Base-by-base conservation (phyloP, 2,797 vertebrate species). In the Mionectes olivaceus region DNA sequence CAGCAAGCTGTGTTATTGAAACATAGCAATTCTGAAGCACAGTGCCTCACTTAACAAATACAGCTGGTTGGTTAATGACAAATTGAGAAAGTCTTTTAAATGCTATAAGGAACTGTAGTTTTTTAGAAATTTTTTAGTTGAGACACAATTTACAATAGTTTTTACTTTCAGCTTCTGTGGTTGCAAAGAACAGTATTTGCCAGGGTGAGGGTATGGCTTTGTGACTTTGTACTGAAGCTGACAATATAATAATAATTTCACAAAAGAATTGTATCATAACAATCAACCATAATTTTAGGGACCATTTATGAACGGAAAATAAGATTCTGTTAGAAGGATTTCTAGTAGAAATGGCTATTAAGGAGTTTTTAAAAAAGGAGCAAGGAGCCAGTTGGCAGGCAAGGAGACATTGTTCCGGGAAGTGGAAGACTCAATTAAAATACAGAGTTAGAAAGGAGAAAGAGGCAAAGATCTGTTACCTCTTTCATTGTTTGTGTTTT, bases 121-220 rank as follows among this genome's bases (percentile, higher is more conserved):
- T 63, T 83, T 80, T 14, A 59, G 28, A 57, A 8, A 13, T 27
- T 32, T 50, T 8, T 52, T 87, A 63, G 19, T 77, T 79, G 56
- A 55, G 22, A 17, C 5, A 11, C 0, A 0, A 73, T 59, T 90
- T 78, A 37, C 7, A 22, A 0, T 22, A 64, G 3, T 46, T 81
- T 93, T 37, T 74, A 41, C 25, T 77, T 93, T 68, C 68, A 56
- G 55, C 23, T 57, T 15, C 33, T 56, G 14, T 64, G 32, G 8
- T 74, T 90, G 47, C 65, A 43, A 83, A 59, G 24, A 71, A 18
- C 7, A 69, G 4, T 46, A 15, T 83, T 87, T 81, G 10, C 33
- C 83, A 53, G 5, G 7, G 4, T 83, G 30, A 65, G n/a, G 9
- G 8, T 39, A 7, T 13, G 7, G 71, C 52, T 85, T 60, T 59